Evolutionary conservation across 2,113 vertebrate genomes (phyloP).

Genomic region (Talpa occidentalis): DNA sequence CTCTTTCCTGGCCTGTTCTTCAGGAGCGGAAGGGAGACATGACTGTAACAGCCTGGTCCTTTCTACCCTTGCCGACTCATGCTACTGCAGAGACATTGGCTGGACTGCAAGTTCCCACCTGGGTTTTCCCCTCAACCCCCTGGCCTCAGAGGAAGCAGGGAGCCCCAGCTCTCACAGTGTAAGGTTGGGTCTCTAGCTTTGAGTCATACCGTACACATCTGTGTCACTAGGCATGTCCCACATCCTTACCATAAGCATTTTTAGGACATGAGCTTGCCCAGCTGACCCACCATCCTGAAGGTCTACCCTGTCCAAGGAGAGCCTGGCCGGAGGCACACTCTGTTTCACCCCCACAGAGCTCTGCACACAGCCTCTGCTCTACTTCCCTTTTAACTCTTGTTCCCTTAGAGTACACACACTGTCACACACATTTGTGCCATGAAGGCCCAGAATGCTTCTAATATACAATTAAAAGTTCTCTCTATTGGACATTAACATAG

Average conservation of each 20-base stretch:
- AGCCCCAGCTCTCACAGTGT: too few species aligned
- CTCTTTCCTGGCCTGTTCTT: background rate
- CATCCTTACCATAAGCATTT: background rate
- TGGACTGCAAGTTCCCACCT: background rate
- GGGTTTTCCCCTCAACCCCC: background rate
- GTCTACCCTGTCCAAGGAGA: background rate
- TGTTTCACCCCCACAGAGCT: background rate
- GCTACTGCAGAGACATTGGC: fast-evolving
- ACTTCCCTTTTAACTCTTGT: fast-evolving
- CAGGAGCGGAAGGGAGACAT: fast-evolving
- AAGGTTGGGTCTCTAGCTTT: background rate
- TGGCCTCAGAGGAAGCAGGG: background rate
- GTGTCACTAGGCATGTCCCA: background rate
- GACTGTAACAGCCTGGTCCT: too few species aligned
- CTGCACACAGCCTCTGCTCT: background rate
- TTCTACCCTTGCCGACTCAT: fast-evolving
- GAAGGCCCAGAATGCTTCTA: background rate
- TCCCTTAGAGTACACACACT: background rate
- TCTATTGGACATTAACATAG: background rate
- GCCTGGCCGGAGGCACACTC: background rate
- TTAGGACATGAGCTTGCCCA: fast-evolving
- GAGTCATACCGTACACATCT: background rate
- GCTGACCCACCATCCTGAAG: fast-evolving
- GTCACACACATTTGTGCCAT: background rate
- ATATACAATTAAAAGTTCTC: background rate